A percentile compares a stretch with the other conserved stretches of the same genome.
Evolutionary conservation across 2,888 invertebrate genomes (phyloP).

Genomic region (Sthenelais limicola): DNA sequence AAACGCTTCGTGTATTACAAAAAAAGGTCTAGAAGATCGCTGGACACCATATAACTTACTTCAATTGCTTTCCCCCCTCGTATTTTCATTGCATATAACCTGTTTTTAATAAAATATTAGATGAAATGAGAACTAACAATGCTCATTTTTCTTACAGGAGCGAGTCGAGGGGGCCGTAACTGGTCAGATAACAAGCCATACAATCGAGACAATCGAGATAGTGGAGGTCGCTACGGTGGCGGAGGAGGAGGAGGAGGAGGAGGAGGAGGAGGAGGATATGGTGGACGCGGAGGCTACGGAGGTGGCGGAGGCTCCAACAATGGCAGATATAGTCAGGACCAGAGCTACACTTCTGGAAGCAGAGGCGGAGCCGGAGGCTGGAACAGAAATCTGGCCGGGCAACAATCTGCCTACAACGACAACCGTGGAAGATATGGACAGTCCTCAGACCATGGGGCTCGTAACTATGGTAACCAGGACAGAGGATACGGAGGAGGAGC

Average conservation of each 20-base stretch:
- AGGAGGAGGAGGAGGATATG: not conserved
- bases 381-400: conserved; percentile 29
- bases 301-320: not conserved
- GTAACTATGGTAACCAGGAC: conserved; percentile 6
- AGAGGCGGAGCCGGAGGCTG: conserved; percentile 3
- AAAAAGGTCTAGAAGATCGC: too few species aligned
- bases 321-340: too few species aligned
- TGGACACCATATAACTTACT: too few species aligned
- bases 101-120: too few species aligned
- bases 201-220: too few species aligned
- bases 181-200: too few species aligned
- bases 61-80: too few species aligned
- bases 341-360: not conserved
- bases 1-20: not conserved
- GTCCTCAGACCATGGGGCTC: not conserved
- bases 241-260: conserved; percentile 4
- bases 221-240: not conserved
- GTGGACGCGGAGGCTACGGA: conserved; percentile 10
- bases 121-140: too few species aligned
- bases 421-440: conserved; percentile 12
- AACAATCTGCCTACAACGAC: conserved; percentile 20
- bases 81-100: too few species aligned
- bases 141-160: too few species aligned
- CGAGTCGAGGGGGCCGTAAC: too few species aligned
- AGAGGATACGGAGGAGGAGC: not conserved